Percentiles rank a stretch among this genome's conserved stretches.
Evolutionary conservation across 1,140 invertebrate species (phyloP).

Genomic region (Neelides sp.): DNA sequence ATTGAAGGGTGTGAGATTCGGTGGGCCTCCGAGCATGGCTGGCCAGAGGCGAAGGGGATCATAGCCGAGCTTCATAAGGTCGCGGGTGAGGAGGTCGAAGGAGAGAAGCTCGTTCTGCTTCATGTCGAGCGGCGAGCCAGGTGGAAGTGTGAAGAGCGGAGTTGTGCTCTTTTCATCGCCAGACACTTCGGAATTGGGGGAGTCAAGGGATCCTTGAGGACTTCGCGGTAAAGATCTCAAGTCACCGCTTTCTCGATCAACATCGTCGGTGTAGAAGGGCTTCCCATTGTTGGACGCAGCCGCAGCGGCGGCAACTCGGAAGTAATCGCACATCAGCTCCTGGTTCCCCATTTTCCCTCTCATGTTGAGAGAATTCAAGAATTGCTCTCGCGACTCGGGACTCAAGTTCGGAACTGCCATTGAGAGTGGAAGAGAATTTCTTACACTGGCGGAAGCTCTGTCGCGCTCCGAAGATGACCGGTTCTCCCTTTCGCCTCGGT

Average conservation of each 20-base stretch:
- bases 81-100: conserved; percentile 28
- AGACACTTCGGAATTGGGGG: conserved; percentile 30
- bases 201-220: conserved; percentile 28
- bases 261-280: neutral
- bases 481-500: conserved; percentile 1
- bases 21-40: conserved; percentile 27
- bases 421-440: conserved; percentile 17
- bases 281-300: neutral
- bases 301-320: conserved; percentile 9
- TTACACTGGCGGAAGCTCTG: conserved; percentile 11
- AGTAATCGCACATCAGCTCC: conserved; percentile 29
- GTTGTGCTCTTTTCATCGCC: conserved; percentile 23
- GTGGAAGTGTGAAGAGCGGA: conserved; percentile 23
- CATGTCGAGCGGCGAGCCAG: conserved; percentile 29
- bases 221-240: conserved; percentile 20
- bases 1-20: conserved; percentile 27
- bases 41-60: conserved; percentile 30
- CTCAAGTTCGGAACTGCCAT: conserved; percentile 21
- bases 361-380: conserved; percentile 25
- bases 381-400: conserved; percentile 28
- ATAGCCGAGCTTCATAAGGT: conserved; percentile 30
- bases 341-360: conserved; percentile 25
- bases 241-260: conserved; percentile 18
- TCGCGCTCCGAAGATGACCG: conserved; percentile 5
- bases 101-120: conserved; percentile 30